phyloP scores from a whole-genome alignment of 2,113 vertebrate genomes.

The Oceanodroma tethys region DNA sequence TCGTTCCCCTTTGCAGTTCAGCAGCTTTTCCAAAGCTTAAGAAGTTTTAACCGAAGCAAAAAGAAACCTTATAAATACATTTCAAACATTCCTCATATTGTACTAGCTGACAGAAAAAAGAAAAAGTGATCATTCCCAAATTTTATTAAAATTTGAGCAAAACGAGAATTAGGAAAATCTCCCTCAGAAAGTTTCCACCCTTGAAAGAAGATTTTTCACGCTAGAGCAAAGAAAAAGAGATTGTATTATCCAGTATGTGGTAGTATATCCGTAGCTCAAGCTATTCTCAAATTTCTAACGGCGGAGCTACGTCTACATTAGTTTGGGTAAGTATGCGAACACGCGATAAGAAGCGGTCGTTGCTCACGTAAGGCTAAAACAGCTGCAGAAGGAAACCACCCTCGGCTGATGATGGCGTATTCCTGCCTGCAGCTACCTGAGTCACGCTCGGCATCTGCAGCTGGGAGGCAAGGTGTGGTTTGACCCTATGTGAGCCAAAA shows the following conservation, averaged over 20 bases:
- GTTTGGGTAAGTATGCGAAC: not conserved
- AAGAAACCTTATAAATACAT: not conserved
- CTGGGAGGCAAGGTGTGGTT: not conserved
- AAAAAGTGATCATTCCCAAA: not conserved
- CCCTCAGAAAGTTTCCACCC: not conserved
- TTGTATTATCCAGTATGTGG: not conserved
- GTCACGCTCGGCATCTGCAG: accelerated
- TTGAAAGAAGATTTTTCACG: not conserved
- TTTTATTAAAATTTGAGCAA: not conserved
- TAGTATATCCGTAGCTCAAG: not conserved
- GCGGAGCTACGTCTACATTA: not conserved
- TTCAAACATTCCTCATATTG: not conserved
- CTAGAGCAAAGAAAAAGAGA: not conserved
- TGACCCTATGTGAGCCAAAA: not conserved
- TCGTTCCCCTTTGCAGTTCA: not conserved
- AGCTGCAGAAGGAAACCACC: not conserved
- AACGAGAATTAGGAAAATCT: not conserved
- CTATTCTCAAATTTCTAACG: not conserved
- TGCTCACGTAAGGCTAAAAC: not conserved
- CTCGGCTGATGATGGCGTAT: too few species aligned
- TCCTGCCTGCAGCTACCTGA: not conserved
- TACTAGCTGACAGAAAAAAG: not conserved
- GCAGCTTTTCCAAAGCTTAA: not conserved
- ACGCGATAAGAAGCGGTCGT: accelerated
- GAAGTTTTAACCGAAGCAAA: not conserved